Base-by-base conservation (phyloP, 2,113 vertebrate species). In the Xiphophorus hellerii region DNA sequence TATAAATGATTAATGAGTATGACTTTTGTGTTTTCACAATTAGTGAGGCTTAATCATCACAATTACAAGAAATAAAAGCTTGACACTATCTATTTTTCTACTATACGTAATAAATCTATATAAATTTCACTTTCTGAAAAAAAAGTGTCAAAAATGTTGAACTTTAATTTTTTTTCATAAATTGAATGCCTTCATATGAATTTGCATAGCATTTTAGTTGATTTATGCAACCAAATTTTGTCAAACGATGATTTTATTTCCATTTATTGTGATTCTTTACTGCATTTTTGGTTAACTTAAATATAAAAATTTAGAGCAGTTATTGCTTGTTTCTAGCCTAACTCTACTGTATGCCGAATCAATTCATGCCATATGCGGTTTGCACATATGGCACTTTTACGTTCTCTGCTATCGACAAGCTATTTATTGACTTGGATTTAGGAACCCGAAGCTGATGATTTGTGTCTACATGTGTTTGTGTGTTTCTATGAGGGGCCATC, bases 371-470 rank as follows among this genome's bases (percentile, higher is more conserved):
- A 37, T 12, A 37, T 62, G 48, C 48, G 29, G 27, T 69, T 30
- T 58, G 51, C 25, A 58, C 51, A 58, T 58, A 58, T 58, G 51
- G 51, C 51, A 58, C 51, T n/a, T 58, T 58, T n/a, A n/a, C 22
- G 1, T 58, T 58, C 17, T 58, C 51, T 58, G 51, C 51, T 25
- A 58, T 58, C 8, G 9, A 58, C 51, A 58, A 58, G 25, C 72
- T 62, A 62, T 82, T 72, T 79, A 28, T 74, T 76, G 62, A 63
- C 48, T 69, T 67, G n/a, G 25, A 74, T 76, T 39, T 28, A 58
- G 27, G 62, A 83, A 80, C 71, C 2, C 12, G n/a, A 60, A 74
- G 28, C 73, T 75, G 62, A 62, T 63, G 64, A 65, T 76, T 62
- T 72, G 58, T 70, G 29, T 25, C 4, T 30, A 0, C 62, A 28